Percentiles rank a stretch among this genome's conserved stretches.
Conservation (phyloP, 1,140 invertebrate genomes). For the Diorhabda elongata region DNA sequence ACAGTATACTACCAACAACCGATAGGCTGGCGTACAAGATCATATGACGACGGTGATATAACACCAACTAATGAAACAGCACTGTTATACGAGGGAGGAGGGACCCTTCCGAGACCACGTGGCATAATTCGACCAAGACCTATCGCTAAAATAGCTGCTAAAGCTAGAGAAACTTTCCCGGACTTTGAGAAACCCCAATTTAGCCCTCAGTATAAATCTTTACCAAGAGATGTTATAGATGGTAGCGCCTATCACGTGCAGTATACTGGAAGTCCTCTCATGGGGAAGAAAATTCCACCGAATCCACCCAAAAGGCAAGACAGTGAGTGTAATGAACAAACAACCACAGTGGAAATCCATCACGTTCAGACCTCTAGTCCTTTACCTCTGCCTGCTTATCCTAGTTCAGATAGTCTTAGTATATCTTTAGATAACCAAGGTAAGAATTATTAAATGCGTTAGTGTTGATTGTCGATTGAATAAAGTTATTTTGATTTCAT, state of each 20-base stretch:
- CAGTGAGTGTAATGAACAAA: constrained; percentile 37
- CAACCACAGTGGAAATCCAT: constrained; percentile 62
- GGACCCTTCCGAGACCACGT: constrained; percentile 79
- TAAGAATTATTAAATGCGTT: constrained; percentile 26
- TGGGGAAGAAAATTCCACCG: constrained; percentile 71
- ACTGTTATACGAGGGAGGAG: constrained; percentile 62
- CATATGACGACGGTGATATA: constrained; percentile 84
- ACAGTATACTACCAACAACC: constrained; percentile 51
- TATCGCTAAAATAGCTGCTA: constrained; percentile 78
- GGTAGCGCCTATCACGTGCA: constrained; percentile 41
- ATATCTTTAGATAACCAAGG: constrained; percentile 56
- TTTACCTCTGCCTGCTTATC: constrained; percentile 57
- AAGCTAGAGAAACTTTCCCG: constrained; percentile 49
- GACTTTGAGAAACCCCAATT: constrained; percentile 50
- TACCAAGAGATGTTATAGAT: constrained; percentile 51
- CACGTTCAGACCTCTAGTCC: constrained; percentile 53
- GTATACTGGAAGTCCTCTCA: constrained; percentile 55
- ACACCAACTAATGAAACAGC: constrained; percentile 79
- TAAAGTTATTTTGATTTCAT: background rate
- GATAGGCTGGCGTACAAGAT: constrained; percentile 66
- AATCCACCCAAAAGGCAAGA: constrained; percentile 75
- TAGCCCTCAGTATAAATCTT: constrained; percentile 48
- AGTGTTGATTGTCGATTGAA: too few species aligned
- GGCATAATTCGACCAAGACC: constrained; percentile 75
- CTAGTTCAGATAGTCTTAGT: constrained; percentile 56